A percentile compares a stretch with the other conserved stretches of the same genome.
Evolutionary conservation across 2,888 invertebrate genomes (phyloP).

Genomic region (Limnephilus auricula): DNA sequence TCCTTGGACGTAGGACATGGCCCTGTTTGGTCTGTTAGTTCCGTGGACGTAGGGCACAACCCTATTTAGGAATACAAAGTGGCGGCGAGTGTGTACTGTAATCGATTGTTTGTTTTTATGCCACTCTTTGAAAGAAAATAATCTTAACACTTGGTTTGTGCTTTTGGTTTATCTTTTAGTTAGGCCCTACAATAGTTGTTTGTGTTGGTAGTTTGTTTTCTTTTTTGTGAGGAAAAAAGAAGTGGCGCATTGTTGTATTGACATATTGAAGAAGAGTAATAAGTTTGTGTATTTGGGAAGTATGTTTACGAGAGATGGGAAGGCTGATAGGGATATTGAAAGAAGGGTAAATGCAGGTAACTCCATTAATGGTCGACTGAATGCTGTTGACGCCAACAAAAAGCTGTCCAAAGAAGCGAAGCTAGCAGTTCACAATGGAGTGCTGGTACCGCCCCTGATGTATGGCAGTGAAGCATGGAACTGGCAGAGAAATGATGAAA

Average conservation of each 20-base stretch:
- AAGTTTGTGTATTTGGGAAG: too few relatives aligned
- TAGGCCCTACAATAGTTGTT: not conserved
- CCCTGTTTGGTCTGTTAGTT: not conserved
- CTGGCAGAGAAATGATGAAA: too few relatives aligned
- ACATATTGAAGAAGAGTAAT: not conserved
- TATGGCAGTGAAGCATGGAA: too few relatives aligned
- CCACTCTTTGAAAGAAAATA: not conserved
- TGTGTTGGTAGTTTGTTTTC: not conserved
- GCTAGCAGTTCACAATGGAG: too few relatives aligned
- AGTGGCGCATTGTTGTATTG: not conserved
- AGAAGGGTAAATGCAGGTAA: too few relatives aligned
- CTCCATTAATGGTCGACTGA: too few relatives aligned
- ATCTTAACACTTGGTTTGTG: not conserved
- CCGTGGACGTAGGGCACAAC: not conserved
- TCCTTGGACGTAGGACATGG: too few relatives aligned
- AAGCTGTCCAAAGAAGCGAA: too few relatives aligned
- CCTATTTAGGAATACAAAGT: not conserved
- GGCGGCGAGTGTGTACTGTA: not conserved
- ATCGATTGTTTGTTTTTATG: not conserved
- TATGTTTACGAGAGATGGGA: too few relatives aligned
- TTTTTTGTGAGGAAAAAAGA: not conserved
- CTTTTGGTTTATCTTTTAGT: not conserved
- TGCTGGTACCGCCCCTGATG: too few relatives aligned
- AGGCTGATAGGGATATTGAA: too few relatives aligned
- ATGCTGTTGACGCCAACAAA: too few relatives aligned